Evolutionary conservation across 2,113 vertebrate species (phyloP), one percentile per base, ranked within the genome.

Genomic region (Aptenodytes patagonicus): DNA sequence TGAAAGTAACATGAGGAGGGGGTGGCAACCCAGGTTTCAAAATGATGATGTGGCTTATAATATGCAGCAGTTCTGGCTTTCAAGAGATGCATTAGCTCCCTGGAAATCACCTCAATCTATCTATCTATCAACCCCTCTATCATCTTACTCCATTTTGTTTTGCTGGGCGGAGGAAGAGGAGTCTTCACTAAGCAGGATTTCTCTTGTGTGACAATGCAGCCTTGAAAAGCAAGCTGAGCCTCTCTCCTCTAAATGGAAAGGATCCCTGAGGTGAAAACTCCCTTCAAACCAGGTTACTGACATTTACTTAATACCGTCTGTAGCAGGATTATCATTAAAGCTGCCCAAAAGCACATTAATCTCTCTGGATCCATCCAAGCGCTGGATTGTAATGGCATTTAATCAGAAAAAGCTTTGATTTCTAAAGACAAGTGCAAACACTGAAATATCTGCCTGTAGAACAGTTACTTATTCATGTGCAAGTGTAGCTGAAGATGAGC

Each of bases 391-490:
- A 94, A 95, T 95, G 96, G 94, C 66, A 96, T 97, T 98, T 98
- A 96, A 97, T 98, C 94, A 95, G 98, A 94, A 90, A 91, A 95
- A 96, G 92, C 93, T 98, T 97, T 98, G 98, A 97, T 97, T 98
- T 98, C 97, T 95, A 96, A 97, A 97, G 97, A 97, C 87, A 96
- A 95, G 87, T 96, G 88, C 94, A 96, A 97, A 97, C 95, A 97
- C 70, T 93, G 90, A 96, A 90, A 96, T 93, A 96, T 90, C 81
- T 97, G 90, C 89, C 91, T 95, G 81, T 97, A 83, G 88, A 94
- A 71, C 79, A 72, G 96, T 95, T 96, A 92, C 95, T 97, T 96
- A 95, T 93, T 97, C 61, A 42, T 89, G 90, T 94, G 66, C 58
- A 83, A 95, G 90, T 68, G 78, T 87, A 58, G 71, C 77, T 82